A percentile compares a stretch with the other conserved stretches of the same genome.
Evolutionary conservation across 2,113 vertebrate species (phyloP).

Genomic region (Cyphomyrus plagiostoma): DNA sequence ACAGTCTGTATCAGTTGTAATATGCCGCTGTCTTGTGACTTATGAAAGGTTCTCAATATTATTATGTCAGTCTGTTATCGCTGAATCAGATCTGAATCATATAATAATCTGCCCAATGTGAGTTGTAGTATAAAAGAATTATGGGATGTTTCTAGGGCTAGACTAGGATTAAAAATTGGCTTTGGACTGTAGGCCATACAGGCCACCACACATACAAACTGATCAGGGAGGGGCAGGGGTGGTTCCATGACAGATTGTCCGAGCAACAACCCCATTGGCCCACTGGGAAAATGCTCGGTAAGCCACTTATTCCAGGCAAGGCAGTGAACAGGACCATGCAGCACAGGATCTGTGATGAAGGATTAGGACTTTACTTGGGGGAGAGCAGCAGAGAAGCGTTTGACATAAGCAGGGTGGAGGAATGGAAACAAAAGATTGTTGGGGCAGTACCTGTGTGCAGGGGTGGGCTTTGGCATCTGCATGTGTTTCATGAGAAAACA

Average conservation of each 20-base stretch:
- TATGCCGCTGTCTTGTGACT: not conserved
- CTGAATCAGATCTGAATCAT: not conserved
- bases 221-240: not conserved
- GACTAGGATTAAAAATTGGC: not conserved
- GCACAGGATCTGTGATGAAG: not conserved
- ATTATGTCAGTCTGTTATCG: not conserved
- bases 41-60: not conserved
- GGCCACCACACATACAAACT: not conserved
- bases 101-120: not conserved
- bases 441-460: not conserved
- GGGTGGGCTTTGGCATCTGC: not conserved
- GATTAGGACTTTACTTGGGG: not conserved
- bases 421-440: not conserved
- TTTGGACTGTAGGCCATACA: not conserved
- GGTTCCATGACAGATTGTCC: not conserved
- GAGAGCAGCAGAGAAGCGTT: not conserved
- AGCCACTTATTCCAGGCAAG: not conserved
- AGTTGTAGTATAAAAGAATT: not conserved
- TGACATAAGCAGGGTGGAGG: not conserved
- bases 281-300: not conserved
- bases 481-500: not conserved
- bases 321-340: not conserved
- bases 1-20: not conserved
- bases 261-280: not conserved
- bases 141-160: not conserved